phyloP scores from a whole-genome alignment of 23 tunicate genomes.

The Halocynthia roretzi region DNA sequence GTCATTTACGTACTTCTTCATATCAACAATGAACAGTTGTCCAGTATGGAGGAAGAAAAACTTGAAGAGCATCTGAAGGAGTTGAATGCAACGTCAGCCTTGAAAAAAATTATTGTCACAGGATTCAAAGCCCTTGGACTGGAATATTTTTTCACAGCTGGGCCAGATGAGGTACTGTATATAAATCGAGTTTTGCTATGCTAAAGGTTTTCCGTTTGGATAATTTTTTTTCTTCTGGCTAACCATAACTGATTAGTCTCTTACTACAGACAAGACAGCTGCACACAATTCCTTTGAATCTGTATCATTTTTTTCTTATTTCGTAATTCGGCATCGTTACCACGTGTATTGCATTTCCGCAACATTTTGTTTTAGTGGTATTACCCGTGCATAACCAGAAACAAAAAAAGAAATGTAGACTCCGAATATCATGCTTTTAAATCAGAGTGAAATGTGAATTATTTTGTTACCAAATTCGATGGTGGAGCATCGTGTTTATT shows the following conservation, averaged over 20 bases:
- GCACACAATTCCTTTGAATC: neutral
- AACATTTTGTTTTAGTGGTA: neutral
- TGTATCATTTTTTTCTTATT: neutral
- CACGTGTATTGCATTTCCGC: neutral
- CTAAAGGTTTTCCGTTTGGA: no score
- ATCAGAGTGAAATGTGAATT: no score
- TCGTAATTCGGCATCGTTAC: neutral
- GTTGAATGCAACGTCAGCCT: conserved; percentile 41
- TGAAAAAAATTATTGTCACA: conserved; percentile 67
- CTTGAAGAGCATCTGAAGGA: conserved; percentile 47
- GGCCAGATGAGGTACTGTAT: conserved; percentile 32
- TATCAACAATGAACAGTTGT: conserved; percentile 16
- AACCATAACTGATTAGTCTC: neutral
- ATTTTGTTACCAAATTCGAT: no score
- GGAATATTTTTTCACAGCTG: conserved; percentile 97
- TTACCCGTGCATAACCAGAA: no score
- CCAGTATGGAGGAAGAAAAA: conserved; percentile 62
- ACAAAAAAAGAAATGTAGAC: no score
- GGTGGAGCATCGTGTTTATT: no score
- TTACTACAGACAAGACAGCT: neutral
- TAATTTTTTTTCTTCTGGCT: no score
- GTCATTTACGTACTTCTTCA: neutral
- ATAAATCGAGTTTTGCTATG: no score
- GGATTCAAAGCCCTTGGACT: conserved; percentile 86
- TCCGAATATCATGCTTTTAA: no score